Conservation (phyloP, 2,113 vertebrate species). For the Pygoscelis adeliae region DNA sequence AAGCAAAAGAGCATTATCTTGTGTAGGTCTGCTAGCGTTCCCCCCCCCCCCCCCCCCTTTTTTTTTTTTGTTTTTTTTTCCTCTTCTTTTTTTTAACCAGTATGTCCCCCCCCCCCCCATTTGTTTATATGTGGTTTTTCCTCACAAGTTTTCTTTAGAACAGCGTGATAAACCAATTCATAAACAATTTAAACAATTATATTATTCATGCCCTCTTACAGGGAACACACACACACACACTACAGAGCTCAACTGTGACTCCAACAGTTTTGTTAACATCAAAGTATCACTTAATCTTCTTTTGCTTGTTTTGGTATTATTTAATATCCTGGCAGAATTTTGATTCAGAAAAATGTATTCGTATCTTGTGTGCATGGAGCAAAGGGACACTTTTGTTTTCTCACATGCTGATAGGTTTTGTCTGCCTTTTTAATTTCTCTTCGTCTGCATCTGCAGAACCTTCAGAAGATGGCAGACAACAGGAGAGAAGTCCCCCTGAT, state of each 20-base stretch:
- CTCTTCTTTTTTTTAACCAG: too few relatives aligned
- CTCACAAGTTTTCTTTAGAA: neutral
- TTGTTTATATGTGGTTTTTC: neutral
- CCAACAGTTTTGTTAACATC: neutral
- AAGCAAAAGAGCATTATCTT: neutral
- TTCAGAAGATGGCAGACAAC: conserved; percentile 77
- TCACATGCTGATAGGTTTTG: neutral
- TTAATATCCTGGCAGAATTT: neutral
- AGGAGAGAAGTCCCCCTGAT: conserved; percentile 73
- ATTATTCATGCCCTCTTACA: neutral
- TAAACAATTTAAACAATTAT: neutral
- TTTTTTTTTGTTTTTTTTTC: too few relatives aligned
- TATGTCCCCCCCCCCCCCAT: fast-evolving
- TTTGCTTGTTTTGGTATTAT: conserved; percentile 45
- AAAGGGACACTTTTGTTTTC: neutral
- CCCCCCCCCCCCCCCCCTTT: too few relatives aligned
- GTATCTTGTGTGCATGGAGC: neutral
- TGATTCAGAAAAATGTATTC: neutral
- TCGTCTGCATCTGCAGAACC: conserved; percentile 50
- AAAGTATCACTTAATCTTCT: neutral
- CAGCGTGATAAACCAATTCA: neutral
- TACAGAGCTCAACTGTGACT: neutral
- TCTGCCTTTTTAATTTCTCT: neutral
- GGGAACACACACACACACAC: too few relatives aligned
- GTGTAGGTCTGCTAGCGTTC: neutral